Evolutionary conservation across 2,113 vertebrate species (phyloP).

Genomic region (Brachyhypopomus occidentalis): DNA sequence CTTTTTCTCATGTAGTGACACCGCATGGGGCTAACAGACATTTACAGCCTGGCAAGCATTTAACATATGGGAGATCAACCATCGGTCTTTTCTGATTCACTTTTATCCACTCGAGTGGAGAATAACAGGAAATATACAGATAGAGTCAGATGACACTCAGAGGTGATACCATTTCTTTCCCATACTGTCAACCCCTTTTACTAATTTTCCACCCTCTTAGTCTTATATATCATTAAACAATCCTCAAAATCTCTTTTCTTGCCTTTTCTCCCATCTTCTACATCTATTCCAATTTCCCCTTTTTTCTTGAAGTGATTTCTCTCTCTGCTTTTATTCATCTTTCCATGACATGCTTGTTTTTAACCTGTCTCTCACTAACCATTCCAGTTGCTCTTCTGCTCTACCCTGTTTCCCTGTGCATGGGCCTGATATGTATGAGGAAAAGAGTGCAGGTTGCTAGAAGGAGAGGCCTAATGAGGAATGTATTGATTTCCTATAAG

Average conservation of each 20-base stretch:
- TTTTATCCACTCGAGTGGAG: conserved; percentile 37
- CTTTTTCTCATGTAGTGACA: neutral
- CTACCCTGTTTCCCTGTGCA: neutral
- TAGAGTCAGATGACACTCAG: conserved; percentile 4
- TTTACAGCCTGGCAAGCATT: conserved; percentile 28
- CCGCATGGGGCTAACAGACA: neutral
- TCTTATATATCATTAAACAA: neutral
- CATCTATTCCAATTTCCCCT: neutral
- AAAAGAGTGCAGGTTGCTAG: conserved; percentile 52
- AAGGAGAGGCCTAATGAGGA: conserved; percentile 75
- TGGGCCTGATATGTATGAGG: conserved; percentile 67
- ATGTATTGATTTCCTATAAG: conserved; percentile 82
- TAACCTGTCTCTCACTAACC: neutral
- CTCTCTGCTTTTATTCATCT: neutral
- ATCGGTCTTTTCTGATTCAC: conserved; percentile 38
- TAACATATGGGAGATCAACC: conserved; percentile 23
- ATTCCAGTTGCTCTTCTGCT: neutral
- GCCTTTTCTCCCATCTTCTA: neutral
- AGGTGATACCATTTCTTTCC: neutral
- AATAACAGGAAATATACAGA: neutral
- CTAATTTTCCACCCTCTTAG: neutral
- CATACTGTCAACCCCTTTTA: too few species aligned
- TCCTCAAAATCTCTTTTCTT: neutral
- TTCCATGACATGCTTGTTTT: neutral
- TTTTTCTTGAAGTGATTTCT: neutral